phyloP scores from a whole-genome alignment of 1,140 invertebrate genomes.

The Ridgeia piscesae region DNA sequence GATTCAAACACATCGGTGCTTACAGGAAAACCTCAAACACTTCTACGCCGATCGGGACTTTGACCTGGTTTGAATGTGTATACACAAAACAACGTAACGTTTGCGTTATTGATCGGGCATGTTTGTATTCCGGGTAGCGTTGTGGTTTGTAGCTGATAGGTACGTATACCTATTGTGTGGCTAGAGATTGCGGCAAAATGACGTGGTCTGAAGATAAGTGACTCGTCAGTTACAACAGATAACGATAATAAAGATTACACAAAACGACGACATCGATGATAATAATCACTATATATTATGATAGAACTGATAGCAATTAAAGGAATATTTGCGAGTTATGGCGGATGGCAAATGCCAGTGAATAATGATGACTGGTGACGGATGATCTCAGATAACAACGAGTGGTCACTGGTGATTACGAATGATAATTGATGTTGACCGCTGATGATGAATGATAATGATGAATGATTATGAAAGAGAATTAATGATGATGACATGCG shows the following conservation, averaged over 20 bases:
- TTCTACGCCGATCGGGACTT: background rate
- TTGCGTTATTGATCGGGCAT: background rate
- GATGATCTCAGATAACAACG: background rate
- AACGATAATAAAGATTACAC: background rate
- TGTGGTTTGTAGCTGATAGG: background rate
- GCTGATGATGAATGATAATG: background rate
- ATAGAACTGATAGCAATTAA: background rate
- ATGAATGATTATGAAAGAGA: background rate
- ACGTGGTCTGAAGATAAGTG: background rate
- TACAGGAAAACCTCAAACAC: background rate
- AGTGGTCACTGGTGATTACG: too few species aligned
- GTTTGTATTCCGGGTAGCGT: background rate
- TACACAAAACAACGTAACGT: background rate
- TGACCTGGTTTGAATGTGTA: background rate
- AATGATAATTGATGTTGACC: too few species aligned
- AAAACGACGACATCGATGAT: background rate
- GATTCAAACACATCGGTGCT: background rate
- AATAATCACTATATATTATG: background rate
- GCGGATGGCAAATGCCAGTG: too few species aligned
- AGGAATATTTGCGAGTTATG: background rate
- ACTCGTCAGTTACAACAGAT: background rate
- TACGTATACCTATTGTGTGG: background rate
- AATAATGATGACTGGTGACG: background rate
- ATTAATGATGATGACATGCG: background rate
- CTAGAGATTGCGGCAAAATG: background rate